These are phyloP conservation scores for Agriotes lineatus DNA, from an alignment of 2,888 invertebrate genomes.

Conservation along the genomic window DNA sequence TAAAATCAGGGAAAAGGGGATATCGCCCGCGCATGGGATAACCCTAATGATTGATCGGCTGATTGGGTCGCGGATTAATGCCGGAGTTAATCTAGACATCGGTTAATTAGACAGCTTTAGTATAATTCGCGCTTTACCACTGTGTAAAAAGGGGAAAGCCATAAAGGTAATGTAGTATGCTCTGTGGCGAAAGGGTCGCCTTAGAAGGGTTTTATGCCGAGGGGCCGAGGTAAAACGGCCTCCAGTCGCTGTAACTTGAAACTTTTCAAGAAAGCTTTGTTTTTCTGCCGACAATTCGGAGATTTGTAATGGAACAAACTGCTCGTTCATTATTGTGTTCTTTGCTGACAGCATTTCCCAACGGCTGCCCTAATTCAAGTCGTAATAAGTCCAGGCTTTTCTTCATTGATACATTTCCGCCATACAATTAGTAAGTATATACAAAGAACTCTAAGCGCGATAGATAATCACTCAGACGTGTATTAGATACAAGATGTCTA, in stretches of 20 bases:
- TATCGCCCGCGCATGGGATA: not conserved
- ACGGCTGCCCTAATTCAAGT: too few relatives aligned
- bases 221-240: not conserved
- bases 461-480: too few relatives aligned
- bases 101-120: too few relatives aligned
- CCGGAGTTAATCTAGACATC: too few relatives aligned
- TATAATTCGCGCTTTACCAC: not conserved
- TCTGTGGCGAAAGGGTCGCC: constrained; percentile 6
- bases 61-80: too few relatives aligned
- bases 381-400: too few relatives aligned
- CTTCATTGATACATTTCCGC: too few relatives aligned
- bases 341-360: not conserved
- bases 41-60: not conserved
- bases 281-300: not conserved
- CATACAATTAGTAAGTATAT: too few relatives aligned
- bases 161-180: not conserved
- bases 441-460: too few relatives aligned
- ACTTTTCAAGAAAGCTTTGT: not conserved
- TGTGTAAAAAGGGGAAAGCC: not conserved
- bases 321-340: not conserved
- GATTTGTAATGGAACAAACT: not conserved
- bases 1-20: not conserved
- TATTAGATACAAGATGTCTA: too few relatives aligned
- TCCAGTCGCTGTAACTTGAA: not conserved
- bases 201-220: not conserved